Evolutionary conservation across 2,888 invertebrate species (phyloP).

Genomic region (Melanotus villosus): DNA sequence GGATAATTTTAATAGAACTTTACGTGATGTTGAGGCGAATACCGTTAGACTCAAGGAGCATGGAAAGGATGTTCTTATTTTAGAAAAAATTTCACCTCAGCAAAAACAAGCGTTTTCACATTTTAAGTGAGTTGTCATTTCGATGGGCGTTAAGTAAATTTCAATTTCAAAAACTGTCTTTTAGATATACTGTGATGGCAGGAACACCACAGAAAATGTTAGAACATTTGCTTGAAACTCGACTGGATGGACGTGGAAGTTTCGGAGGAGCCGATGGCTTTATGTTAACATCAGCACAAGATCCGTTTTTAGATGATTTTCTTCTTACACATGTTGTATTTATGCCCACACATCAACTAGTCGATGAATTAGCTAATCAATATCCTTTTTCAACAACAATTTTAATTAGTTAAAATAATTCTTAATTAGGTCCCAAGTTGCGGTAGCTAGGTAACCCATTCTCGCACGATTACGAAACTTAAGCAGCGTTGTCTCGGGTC

Average conservation of each 20-base stretch:
- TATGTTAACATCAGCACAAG: constrained; percentile 68
- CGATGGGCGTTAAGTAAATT: constrained; percentile 4
- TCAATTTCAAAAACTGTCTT: constrained; percentile 33
- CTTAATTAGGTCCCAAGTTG: too few species aligned
- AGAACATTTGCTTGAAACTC: constrained; percentile 86
- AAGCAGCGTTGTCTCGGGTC: too few species aligned
- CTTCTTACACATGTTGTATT: constrained; percentile 87
- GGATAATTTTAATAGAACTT: constrained; percentile 86
- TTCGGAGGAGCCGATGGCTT: constrained; percentile 68
- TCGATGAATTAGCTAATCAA: constrained; percentile 81
- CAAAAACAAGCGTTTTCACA: constrained; percentile 71
- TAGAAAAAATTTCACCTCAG: constrained; percentile 79
- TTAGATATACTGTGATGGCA: constrained; percentile 88
- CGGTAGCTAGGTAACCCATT: too few species aligned
- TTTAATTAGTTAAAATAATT: too few species aligned
- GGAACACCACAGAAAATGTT: constrained; percentile 90
- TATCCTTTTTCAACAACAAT: constrained; percentile 74
- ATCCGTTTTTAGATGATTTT: constrained; percentile 87
- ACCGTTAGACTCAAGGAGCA: constrained; percentile 88
- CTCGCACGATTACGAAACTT: too few species aligned
- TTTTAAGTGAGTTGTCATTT: constrained; percentile 73
- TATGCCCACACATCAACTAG: constrained; percentile 82
- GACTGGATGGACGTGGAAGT: constrained; percentile 76
- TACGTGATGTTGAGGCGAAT: constrained; percentile 89
- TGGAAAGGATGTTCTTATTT: constrained; percentile 85